phyloP scores from a whole-genome alignment of 2,797 vertebrate genomes.

The Malurus leucopterus region DNA sequence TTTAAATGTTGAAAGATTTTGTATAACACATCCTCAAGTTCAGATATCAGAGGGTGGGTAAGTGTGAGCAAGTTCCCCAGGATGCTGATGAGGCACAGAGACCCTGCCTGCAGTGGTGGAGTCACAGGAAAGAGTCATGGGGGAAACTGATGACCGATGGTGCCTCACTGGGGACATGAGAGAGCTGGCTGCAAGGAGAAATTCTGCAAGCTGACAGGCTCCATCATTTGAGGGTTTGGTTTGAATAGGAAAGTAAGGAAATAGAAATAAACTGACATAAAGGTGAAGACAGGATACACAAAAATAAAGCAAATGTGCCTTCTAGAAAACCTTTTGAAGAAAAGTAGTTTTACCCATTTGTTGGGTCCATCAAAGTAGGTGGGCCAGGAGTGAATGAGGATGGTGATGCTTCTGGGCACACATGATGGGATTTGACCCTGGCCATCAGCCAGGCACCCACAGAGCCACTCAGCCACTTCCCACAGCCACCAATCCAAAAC shows the following conservation, averaged over 20 bases:
- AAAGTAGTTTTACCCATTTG: not conserved
- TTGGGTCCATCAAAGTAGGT: not conserved
- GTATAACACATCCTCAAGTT: not conserved
- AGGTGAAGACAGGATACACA: not conserved
- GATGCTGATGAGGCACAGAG: not conserved
- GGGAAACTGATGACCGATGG: rapidly evolving
- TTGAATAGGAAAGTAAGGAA: not conserved
- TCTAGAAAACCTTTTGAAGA: not conserved
- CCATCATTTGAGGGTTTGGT: not conserved
- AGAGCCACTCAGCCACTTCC: not conserved
- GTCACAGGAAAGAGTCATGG: not conserved
- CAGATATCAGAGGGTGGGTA: not conserved
- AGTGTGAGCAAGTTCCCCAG: not conserved
- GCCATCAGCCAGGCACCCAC: not conserved
- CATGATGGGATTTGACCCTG: rapidly evolving
- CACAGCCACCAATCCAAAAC: not conserved
- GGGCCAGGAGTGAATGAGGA: not conserved
- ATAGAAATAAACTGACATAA: not conserved
- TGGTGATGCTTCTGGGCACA: not conserved
- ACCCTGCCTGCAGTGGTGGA: not conserved
- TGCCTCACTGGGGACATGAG: not conserved
- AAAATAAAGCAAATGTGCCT: not conserved
- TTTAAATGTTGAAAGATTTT: not conserved
- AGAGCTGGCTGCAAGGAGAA: not conserved
- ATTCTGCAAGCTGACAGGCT: not conserved